phyloP scores from a whole-genome alignment of 2,888 invertebrate species.

The Drosophila prostipennis region DNA sequence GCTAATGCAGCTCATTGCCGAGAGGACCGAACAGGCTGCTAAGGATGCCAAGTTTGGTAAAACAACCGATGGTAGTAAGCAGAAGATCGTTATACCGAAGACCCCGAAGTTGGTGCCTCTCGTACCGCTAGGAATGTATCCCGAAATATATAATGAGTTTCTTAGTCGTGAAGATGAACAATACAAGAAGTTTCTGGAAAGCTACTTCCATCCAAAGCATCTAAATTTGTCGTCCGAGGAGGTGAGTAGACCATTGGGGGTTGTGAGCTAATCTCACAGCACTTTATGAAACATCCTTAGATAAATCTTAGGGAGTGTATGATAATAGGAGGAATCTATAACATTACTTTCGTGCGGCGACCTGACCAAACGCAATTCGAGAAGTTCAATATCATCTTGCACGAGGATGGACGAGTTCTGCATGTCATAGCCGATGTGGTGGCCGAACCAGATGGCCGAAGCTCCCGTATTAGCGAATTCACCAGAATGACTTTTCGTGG shows the following conservation, averaged over 20 bases:
- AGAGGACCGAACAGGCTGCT: constrained; percentile 34
- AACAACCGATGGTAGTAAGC: background rate
- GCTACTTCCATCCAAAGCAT: constrained; percentile 56
- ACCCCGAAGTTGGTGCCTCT: constrained; percentile 55
- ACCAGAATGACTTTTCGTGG: background rate
- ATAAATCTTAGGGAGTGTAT: constrained; percentile 76
- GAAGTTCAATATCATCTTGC: constrained; percentile 74
- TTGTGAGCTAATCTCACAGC: no score
- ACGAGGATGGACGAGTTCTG: constrained; percentile 59
- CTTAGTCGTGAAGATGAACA: constrained; percentile 61
- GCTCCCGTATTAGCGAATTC: background rate
- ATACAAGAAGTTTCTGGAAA: constrained; percentile 55
- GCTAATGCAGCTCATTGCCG: constrained; percentile 37
- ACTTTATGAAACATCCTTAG: constrained; percentile 45
- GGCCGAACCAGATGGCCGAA: constrained; percentile 1
- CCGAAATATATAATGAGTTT: constrained; percentile 68
- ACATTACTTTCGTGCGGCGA: constrained; percentile 70
- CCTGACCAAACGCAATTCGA: constrained; percentile 61
- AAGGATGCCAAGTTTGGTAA: constrained; percentile 16
- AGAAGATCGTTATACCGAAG: constrained; percentile 42
- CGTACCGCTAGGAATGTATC: constrained; percentile 57
- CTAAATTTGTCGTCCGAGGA: constrained; percentile 62
- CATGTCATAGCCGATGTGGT: constrained; percentile 48
- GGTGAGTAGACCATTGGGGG: no score
- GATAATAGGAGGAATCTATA: constrained; percentile 81